Percentiles rank a stretch among this genome's conserved stretches.
phyloP scores from a whole-genome alignment of 1,140 invertebrate genomes.

The Drosophila pandora region DNA sequence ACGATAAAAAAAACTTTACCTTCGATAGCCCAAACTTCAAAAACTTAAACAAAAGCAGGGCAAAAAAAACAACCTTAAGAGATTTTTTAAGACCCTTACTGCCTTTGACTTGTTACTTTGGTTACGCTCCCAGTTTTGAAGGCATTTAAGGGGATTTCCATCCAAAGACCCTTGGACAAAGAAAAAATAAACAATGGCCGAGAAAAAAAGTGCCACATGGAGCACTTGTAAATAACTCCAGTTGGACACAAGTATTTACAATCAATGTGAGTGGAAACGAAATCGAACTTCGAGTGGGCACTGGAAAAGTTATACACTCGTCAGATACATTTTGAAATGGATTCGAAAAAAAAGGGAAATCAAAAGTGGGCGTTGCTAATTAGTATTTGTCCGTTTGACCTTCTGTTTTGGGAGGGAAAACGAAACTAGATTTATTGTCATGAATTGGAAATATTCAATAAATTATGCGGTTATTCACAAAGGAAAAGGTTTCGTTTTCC shows the following conservation, averaged over 20 bases:
- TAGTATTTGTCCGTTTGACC: constrained; percentile 59
- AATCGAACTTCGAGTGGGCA: constrained; percentile 39
- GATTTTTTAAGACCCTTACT: not conserved
- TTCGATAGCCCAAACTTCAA: not conserved
- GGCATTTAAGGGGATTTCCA: constrained; percentile 38
- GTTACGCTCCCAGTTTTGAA: constrained; percentile 18
- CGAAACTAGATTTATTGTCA: constrained; percentile 42
- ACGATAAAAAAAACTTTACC: not conserved
- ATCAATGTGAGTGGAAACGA: constrained; percentile 42
- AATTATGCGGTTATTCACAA: constrained; percentile 9
- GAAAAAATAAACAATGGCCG: constrained; percentile 13
- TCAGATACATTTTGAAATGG: constrained; percentile 50
- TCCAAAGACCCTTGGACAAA: constrained; percentile 1
- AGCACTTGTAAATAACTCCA: constrained; percentile 45
- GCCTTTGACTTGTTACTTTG: constrained; percentile 3
- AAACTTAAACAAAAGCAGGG: not conserved
- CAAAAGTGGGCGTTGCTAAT: constrained; percentile 66
- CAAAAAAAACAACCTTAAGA: not conserved
- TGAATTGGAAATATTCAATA: constrained; percentile 25
- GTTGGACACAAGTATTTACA: constrained; percentile 58
- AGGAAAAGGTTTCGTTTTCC: constrained; percentile 1
- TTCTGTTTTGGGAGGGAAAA: constrained; percentile 23
- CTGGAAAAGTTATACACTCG: constrained; percentile 39
- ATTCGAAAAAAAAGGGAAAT: constrained; percentile 15
- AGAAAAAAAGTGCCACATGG: constrained; percentile 44